Conservation (phyloP, 2,797 vertebrate genomes). For the Spea hammondii region DNA sequence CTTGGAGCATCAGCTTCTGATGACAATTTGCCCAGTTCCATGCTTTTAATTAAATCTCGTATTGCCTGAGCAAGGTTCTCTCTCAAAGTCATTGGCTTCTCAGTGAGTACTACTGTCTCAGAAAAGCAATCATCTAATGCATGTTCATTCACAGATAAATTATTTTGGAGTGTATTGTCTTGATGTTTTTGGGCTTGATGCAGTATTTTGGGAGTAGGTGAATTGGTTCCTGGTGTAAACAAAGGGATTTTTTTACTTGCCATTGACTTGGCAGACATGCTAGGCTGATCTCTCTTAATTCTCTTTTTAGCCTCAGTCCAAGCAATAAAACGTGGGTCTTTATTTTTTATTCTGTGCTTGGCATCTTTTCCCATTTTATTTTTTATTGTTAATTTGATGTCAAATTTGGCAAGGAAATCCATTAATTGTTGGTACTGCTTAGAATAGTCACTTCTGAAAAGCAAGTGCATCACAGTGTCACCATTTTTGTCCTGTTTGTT, state of each 20-base stretch:
- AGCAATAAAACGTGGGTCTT: constrained; percentile 59
- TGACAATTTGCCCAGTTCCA: constrained; percentile 48
- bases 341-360: constrained; percentile 68
- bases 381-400: constrained; percentile 69
- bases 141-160: constrained; percentile 14
- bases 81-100: constrained; percentile 56
- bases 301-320: constrained; percentile 68
- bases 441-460: constrained; percentile 67
- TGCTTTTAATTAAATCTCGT: constrained; percentile 62
- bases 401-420: constrained; percentile 66
- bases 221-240: no score
- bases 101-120: constrained; percentile 39
- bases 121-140: constrained; percentile 31
- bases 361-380: constrained; percentile 70
- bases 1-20: constrained; percentile 47
- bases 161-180: background rate
- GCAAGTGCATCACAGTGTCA: constrained; percentile 73
- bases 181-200: background rate
- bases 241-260: no score
- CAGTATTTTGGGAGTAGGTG: no score
- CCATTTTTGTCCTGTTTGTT: constrained; percentile 68
- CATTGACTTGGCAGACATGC: constrained; percentile 46
- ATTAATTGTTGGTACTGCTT: constrained; percentile 64
- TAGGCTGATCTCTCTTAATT: constrained; percentile 54
- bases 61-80: constrained; percentile 65